A percentile compares a stretch with the other conserved stretches of the same genome.
Evolutionary conservation across 1,140 invertebrate genomes (phyloP).

Genomic region (Drosophila ohnishii): DNA sequence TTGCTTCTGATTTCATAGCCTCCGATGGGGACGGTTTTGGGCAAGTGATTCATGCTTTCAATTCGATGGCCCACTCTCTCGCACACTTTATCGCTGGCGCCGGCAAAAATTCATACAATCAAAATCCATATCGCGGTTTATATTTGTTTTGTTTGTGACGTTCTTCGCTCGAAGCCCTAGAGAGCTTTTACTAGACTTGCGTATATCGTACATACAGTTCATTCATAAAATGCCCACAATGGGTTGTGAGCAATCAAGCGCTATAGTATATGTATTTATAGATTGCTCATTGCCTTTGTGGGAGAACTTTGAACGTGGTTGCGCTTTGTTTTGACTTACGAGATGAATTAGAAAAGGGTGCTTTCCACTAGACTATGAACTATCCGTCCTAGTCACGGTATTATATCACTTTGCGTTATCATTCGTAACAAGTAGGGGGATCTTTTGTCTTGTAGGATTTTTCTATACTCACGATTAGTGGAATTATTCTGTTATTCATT

Average conservation of each 20-base stretch:
- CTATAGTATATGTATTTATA: slow-evolving; percentile 11
- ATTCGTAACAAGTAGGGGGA: slow-evolving; percentile 1
- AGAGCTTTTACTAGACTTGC: slow-evolving; percentile 39
- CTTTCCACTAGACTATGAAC: slow-evolving; percentile 6
- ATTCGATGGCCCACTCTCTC: slow-evolving; percentile 14
- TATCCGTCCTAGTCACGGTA: slow-evolving; percentile 1
- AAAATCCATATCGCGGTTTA: slow-evolving; percentile 36
- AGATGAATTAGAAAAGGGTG: slow-evolving; percentile 25
- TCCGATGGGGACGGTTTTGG: slow-evolving; percentile 46
- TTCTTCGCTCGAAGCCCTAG: neutral
- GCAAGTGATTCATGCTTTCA: slow-evolving; percentile 59
- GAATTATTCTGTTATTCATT: slow-evolving; percentile 3
- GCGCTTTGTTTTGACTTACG: neutral
- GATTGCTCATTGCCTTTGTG: slow-evolving; percentile 18
- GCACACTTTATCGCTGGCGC: slow-evolving; percentile 14
- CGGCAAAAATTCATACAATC: slow-evolving; percentile 25
- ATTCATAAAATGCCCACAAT: slow-evolving; percentile 30
- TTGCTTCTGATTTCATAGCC: slow-evolving; percentile 69
- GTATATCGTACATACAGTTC: slow-evolving; percentile 16
- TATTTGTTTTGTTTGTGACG: slow-evolving; percentile 40
- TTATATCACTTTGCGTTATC: slow-evolving; percentile 26
- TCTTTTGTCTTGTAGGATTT: slow-evolving; percentile 14
- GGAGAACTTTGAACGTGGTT: slow-evolving; percentile 21
- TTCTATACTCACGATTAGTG: neutral
- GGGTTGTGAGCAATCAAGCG: slow-evolving; percentile 23